Evolutionary conservation across 64 coral and sea anemone genomes (phyloP).

Genomic region (Platygyra sinensis): DNA sequence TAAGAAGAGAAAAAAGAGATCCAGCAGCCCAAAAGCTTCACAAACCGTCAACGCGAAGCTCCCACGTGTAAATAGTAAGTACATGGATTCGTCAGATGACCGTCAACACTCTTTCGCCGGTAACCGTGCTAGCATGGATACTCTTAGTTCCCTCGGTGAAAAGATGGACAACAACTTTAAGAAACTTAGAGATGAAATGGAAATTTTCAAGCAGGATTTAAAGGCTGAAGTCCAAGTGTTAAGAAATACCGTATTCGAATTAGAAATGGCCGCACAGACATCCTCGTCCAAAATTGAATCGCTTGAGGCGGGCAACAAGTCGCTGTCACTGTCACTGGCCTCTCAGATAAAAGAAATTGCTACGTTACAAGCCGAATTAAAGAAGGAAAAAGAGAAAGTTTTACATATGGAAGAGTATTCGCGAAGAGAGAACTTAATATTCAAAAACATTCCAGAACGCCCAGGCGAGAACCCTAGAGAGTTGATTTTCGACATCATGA

Average conservation of each 20-base stretch:
- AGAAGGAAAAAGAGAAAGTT: background rate
- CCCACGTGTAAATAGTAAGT: background rate
- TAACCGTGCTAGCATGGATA: constrained; percentile 20
- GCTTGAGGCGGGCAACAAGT: background rate
- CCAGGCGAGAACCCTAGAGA: background rate
- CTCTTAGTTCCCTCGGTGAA: background rate
- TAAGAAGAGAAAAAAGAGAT: constrained; percentile 15
- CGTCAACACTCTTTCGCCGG: background rate
- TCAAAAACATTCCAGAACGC: constrained; percentile 2
- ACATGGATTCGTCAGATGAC: background rate
- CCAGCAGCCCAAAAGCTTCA: background rate
- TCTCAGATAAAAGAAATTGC: background rate
- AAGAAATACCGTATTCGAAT: background rate
- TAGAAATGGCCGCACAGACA: background rate
- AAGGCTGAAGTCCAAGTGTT: constrained; percentile 1
- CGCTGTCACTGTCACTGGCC: background rate
- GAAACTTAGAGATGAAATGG: background rate
- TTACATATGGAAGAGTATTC: background rate
- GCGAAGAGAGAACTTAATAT: constrained; percentile 20
- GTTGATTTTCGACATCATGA: constrained; percentile 5
- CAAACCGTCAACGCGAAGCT: background rate
- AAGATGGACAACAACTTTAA: background rate
- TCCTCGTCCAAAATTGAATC: background rate
- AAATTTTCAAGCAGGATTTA: constrained; percentile 5
- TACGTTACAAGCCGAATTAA: background rate